These are phyloP conservation scores for Orcinus orca DNA, from an alignment of 2,113 vertebrate species.

Conservation along the genomic window DNA sequence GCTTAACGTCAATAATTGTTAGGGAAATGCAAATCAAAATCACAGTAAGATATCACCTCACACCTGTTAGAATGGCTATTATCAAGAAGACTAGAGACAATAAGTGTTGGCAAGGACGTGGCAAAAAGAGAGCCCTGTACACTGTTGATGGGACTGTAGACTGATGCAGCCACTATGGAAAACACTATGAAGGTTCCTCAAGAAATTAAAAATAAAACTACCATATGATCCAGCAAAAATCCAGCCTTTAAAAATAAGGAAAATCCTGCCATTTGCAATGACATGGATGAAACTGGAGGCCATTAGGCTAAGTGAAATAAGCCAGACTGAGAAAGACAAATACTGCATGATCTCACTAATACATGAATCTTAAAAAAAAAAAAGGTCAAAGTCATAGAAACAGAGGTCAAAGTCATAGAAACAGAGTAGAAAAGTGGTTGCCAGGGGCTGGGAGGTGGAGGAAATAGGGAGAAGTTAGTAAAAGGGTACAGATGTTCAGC, in stretches of 20 bases:
- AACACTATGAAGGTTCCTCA: not conserved
- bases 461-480: not conserved
- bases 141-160: not conserved
- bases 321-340: not conserved
- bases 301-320: not conserved
- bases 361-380: not conserved
- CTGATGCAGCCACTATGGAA: not conserved
- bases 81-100: not conserved
- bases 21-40: not conserved
- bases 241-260: not conserved
- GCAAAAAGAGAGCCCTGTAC: not conserved
- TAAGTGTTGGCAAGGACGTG: not conserved
- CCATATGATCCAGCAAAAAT: not conserved
- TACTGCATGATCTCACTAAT: not conserved
- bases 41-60: not conserved
- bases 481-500: not conserved
- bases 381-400: not conserved
- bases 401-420: not conserved
- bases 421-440: not conserved
- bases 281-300: not conserved
- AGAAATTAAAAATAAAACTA: not conserved
- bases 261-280: not conserved
- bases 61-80: not conserved
- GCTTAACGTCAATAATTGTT: not conserved
- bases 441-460: not conserved